Evolutionary conservation across 2,113 vertebrate species (phyloP).

Genomic region (Asarcornis scutulata): DNA sequence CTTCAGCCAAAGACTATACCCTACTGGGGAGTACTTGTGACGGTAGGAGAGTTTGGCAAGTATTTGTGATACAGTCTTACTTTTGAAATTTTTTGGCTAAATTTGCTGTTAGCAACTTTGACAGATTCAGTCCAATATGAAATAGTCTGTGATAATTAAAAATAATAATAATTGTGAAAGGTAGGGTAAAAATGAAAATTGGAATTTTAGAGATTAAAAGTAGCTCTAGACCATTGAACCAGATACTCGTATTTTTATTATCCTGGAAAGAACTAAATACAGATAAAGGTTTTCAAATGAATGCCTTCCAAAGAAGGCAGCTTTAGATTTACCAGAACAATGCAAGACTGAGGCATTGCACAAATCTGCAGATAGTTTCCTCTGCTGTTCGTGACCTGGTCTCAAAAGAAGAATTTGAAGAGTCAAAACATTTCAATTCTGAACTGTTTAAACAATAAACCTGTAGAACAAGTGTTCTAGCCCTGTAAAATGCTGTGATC

Average conservation of each 20-base stretch:
- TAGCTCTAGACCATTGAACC: neutral
- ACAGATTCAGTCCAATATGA: neutral
- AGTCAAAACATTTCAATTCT: neutral
- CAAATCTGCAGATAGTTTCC: neutral
- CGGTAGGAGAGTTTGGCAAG: neutral
- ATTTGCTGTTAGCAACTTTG: neutral
- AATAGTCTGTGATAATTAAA: neutral
- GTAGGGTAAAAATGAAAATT: conserved; percentile 16
- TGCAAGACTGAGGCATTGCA: neutral
- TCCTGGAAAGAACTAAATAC: neutral
- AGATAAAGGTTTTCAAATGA: neutral
- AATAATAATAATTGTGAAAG: neutral
- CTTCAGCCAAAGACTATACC: neutral
- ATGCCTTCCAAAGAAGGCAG: neutral
- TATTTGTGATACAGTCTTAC: neutral
- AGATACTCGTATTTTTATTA: neutral
- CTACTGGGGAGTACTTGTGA: neutral
- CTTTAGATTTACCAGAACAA: neutral
- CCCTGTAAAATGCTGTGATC: neutral
- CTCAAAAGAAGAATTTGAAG: neutral
- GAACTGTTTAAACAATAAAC: neutral
- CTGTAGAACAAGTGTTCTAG: neutral
- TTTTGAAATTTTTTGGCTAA: neutral
- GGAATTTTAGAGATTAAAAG: neutral
- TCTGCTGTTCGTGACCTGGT: neutral